Base-by-base conservation (phyloP, 2,797 vertebrate genomes). In the Onychomys leucogaster region DNA sequence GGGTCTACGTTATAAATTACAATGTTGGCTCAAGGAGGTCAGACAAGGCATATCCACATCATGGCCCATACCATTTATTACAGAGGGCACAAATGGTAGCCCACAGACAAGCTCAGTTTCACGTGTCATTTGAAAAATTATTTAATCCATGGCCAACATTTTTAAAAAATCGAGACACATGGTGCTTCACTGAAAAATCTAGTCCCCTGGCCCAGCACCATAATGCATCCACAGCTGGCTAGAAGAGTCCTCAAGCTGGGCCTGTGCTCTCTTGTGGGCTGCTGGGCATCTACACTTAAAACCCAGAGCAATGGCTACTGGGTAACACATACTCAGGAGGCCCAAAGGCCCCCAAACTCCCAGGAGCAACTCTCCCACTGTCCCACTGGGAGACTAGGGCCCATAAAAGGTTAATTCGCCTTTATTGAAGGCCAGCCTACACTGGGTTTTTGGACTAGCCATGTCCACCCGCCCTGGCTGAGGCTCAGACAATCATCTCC, bases 401-500 rank as follows among this genome's bases (percentile, higher is more conserved):
- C 75, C 95, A 57, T 80, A 57, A 73, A 14, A 63, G 25, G 75
- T 81, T 49, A 71, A 55, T 87, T 55, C n/a, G 37, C 55, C 46
- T 91, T 95, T 95, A 95, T 87, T 95, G 83, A 69, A 81, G 55
- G 83, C 59, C 67, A 95, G 75, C 65, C 80, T 73, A 41, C 32
- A 55, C 90, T 73, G 32, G 27, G 25, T 14, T 78, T 73, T 82
- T 82, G 89, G 94, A 94, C 65, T 90, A 94, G 76, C 4, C 37
- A 25, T 19, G 29, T 37, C 94, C 8, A 41, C 12, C 85, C 46
- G 8, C 21, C 41, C 81, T 67, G 29, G 11, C 41, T 34, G 27
- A 5, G 95, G 93, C 98, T 99, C 97, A 99, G 98, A 99, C 99
- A 94, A 99, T 99, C 99, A 99, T 99, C 98, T 99, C 99, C 98